Evolutionary conservation across 1,140 invertebrate species (phyloP).

Genomic region (Sycobia sp.): DNA sequence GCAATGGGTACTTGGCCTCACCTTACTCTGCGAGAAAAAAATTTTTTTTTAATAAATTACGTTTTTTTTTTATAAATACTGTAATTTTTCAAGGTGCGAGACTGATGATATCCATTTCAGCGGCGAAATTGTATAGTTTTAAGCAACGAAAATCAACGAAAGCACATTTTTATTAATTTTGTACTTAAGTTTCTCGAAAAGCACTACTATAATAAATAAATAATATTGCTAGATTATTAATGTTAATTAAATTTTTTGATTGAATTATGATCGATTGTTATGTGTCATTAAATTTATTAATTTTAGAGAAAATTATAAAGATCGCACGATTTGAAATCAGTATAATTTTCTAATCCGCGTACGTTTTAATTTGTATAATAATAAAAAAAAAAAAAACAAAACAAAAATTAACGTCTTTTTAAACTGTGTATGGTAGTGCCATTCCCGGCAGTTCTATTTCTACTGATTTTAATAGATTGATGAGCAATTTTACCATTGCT

Average conservation of each 20-base stretch:
- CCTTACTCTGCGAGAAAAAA: conserved; percentile 41
- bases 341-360: conserved; percentile 10
- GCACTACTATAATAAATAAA: background rate
- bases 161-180: background rate
- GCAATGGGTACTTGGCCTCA: conserved; percentile 59
- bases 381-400: too few relatives aligned
- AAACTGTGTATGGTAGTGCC: conserved; percentile 33
- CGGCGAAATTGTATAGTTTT: conserved; percentile 23
- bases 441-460: conserved; percentile 23
- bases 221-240: background rate
- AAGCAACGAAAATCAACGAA: conserved; percentile 2
- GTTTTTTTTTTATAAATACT: conserved; percentile 16
- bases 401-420: background rate
- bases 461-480: conserved; percentile 23
- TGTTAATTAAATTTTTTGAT: background rate
- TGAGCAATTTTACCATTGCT: conserved; percentile 30
- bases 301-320: conserved; percentile 2
- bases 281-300: conserved; percentile 16
- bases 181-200: background rate
- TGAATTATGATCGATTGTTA: conserved; percentile 8
- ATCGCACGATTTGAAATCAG: conserved; percentile 6
- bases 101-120: conserved; percentile 56
- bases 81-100: conserved; percentile 51
- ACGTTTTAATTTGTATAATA: conserved; percentile 11
- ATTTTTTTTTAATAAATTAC: conserved; percentile 1